Conservation (phyloP, 2,797 vertebrate species). For the Chloroceryle amazona region DNA sequence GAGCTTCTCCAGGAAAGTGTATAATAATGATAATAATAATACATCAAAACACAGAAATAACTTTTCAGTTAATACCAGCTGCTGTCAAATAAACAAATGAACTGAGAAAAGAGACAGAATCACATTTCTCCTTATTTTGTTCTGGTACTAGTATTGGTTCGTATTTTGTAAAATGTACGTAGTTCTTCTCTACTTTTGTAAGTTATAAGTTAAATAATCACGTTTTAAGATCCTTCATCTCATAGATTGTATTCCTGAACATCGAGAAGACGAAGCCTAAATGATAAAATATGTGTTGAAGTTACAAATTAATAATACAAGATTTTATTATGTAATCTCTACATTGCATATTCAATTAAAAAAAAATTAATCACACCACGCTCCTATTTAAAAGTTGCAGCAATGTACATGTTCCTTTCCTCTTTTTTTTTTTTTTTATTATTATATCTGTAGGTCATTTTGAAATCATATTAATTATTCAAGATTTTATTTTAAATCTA, state of each 20-base stretch:
- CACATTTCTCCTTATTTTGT: not conserved
- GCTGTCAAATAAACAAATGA: not conserved
- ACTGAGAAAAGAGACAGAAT: not conserved
- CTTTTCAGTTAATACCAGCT: not conserved
- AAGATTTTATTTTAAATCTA: not conserved
- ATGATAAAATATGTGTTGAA: not conserved
- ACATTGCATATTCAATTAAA: not conserved
- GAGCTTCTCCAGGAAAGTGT: not conserved
- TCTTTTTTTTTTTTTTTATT: not conserved
- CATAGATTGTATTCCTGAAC: not conserved
- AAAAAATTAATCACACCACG: not conserved
- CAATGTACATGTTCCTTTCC: not conserved
- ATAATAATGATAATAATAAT: not conserved
- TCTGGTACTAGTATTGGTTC: not conserved
- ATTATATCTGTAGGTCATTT: not conserved
- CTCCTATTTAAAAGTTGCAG: not conserved
- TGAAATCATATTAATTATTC: not conserved
- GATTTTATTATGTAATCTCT: not conserved
- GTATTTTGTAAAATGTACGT: not conserved
- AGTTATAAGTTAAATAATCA: not conserved
- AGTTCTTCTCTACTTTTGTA: not conserved
- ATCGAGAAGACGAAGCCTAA: not conserved
- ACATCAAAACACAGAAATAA: not conserved
- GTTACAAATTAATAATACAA: not conserved
- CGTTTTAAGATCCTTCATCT: not conserved